Percentiles rank a stretch among this genome's conserved stretches.
These are phyloP conservation scores for Microcebus tavaratra DNA, from an alignment of 2,113 vertebrate species.

Conservation along the genomic window DNA sequence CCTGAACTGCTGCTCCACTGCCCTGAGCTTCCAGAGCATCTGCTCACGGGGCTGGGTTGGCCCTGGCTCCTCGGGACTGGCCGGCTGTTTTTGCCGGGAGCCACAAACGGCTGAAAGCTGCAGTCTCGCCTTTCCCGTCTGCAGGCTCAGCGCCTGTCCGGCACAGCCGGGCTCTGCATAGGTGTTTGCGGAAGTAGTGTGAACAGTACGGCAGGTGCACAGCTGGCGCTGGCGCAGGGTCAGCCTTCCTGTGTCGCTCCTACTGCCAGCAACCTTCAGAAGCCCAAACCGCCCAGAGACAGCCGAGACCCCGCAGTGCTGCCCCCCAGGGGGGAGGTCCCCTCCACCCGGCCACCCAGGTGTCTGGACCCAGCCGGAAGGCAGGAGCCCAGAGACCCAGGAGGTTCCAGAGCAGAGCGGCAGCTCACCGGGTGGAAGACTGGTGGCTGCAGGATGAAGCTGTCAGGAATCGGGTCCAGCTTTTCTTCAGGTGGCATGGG, in stretches of 20 bases:
- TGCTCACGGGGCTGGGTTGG: accelerated
- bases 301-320: background rate
- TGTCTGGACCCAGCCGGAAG: background rate
- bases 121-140: background rate
- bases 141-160: background rate
- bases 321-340: background rate
- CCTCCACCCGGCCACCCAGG: background rate
- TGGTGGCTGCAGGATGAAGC: slow-evolving; percentile 78
- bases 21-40: background rate
- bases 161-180: background rate
- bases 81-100: background rate
- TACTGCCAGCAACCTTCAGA: background rate
- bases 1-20: background rate
- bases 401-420: background rate
- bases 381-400: background rate
- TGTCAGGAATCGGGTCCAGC: slow-evolving; percentile 68
- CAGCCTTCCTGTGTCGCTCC: background rate
- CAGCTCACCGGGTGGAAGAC: slow-evolving; percentile 80
- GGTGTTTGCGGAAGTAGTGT: background rate
- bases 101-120: background rate
- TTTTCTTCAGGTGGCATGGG: slow-evolving; percentile 58
- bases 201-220: background rate
- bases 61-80: background rate
- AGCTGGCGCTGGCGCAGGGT: accelerated
- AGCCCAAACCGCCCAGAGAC: background rate